Evolutionary conservation across 2,113 vertebrate species (phyloP).

Genomic region (Athene cunicularia): DNA sequence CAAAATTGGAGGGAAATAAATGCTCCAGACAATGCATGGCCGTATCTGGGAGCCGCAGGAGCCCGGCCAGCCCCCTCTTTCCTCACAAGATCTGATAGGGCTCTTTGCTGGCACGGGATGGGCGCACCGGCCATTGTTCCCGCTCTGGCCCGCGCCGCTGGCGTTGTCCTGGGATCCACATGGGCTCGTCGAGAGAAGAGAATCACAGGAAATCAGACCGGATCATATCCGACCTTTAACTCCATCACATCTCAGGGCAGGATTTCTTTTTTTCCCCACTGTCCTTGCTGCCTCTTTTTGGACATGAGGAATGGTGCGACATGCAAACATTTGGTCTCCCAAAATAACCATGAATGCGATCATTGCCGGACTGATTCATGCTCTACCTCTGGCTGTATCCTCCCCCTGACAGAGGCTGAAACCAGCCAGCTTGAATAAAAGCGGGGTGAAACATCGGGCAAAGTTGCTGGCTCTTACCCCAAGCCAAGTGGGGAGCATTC

Average conservation of each 20-base stretch:
- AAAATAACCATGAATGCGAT: neutral
- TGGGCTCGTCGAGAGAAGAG: neutral
- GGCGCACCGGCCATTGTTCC: conserved; percentile 26
- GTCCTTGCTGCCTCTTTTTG: neutral
- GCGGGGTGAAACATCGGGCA: accelerated
- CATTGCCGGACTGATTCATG: neutral
- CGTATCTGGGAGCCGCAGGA: conserved; percentile 8
- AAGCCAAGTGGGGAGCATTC: neutral
- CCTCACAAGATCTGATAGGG: conserved; percentile 22
- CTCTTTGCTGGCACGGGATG: neutral
- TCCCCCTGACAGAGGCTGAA: neutral
- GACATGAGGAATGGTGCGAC: accelerated
- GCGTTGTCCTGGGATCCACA: neutral
- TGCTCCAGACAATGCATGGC: conserved; percentile 47
- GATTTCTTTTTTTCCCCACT: neutral
- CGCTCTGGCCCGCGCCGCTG: neutral
- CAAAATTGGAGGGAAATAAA: conserved; percentile 39
- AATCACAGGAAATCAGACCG: conserved; percentile 15
- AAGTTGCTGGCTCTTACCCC: neutral
- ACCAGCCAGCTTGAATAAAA: neutral
- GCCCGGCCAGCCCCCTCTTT: neutral
- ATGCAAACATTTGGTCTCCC: neutral
- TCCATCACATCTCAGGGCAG: neutral
- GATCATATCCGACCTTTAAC: neutral
- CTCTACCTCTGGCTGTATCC: neutral